A percentile compares a stretch with the other conserved stretches of the same genome.
phyloP scores from a whole-genome alignment of 2,888 invertebrate species.

The Drosophila putrida region DNA sequence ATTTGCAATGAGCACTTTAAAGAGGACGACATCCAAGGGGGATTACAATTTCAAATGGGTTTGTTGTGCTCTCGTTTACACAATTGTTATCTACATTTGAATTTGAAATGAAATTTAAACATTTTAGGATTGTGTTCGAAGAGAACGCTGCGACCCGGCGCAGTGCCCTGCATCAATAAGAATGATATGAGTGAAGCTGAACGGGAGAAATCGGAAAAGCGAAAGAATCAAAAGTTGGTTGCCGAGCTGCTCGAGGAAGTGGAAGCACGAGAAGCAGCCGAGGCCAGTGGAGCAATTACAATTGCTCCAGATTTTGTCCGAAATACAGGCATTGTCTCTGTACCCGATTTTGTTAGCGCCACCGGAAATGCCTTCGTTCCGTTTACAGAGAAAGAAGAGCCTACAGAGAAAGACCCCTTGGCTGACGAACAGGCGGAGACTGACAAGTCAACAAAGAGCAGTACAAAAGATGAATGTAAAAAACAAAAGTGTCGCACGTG shows the following conservation, averaged over 20 bases:
- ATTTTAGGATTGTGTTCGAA: conserved; percentile 61
- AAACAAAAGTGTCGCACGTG: conserved; percentile 57
- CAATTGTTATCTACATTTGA: not conserved
- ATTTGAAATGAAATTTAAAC: not conserved
- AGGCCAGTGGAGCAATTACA: conserved; percentile 36
- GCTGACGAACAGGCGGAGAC: conserved; percentile 12
- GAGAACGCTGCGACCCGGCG: conserved; percentile 56
- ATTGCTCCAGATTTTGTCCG: conserved; percentile 38
- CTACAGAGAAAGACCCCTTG: conserved; percentile 53
- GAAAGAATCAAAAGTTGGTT: conserved; percentile 57
- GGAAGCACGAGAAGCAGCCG: conserved; percentile 43
- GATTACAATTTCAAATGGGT: conserved; percentile 66
- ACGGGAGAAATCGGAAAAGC: conserved; percentile 47
- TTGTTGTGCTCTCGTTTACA: conserved; percentile 24
- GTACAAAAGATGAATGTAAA: not conserved
- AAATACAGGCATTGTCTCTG: conserved; percentile 52
- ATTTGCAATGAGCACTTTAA: conserved; percentile 66
- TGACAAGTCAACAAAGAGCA: not conserved
- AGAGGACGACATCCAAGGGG: conserved; percentile 66
- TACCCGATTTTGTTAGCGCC: conserved; percentile 47
- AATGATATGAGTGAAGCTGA: conserved; percentile 43
- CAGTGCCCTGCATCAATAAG: conserved; percentile 66
- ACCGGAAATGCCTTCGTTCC: conserved; percentile 50
- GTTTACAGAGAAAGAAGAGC: conserved; percentile 1
- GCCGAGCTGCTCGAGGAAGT: conserved; percentile 58